Evolutionary conservation across 2,113 vertebrate genomes (phyloP), one percentile per base, ranked within the genome.

Genomic region (Entelurus aequoreus): DNA sequence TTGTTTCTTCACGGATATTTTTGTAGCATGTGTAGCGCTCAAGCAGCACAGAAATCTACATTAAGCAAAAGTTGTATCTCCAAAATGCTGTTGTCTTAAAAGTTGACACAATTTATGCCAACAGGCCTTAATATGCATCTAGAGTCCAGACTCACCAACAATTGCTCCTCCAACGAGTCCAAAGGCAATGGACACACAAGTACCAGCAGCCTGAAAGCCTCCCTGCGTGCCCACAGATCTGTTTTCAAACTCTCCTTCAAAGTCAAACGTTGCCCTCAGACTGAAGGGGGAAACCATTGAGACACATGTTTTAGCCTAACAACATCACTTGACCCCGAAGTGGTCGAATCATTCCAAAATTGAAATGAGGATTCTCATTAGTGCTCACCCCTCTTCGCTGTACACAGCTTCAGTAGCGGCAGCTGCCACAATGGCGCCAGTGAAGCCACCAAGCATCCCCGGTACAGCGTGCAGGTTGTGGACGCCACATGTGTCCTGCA

Each of bases 401-500:
- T 98, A 97, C 0, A 93, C 84, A 0, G 63, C 64, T 6, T 82
- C 83, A 0, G 44, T 88, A 46, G 95, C 94, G 0, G 72, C 28
- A 2, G 94, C 92, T 3, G 94, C 94, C 0, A 93, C 94, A 68
- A 98, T 79, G 7, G 96, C 95, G 0, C 95, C 97, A 7, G 93
- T 83, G 1, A 98, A 92, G 63, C 91, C 94, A 0, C 96, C 96
- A 0, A 98, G 92, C 72, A 99, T 58, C 10, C 97, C 97, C 0
- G 97, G 97, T 54, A 98, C 72, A 6, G 90, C 97, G 0, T 99
- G 97, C 50, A 99, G 91, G 73, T 98, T 99, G 83, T 99, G 93
- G 66, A 98, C 66, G 21, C 97, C 97, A 4, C 97, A 99, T 0
- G 97, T 98, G 50, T 99, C 97, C 70, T 99, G 97, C 65, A 98